Percentiles rank a stretch among this genome's conserved stretches.
phyloP scores from a whole-genome alignment of 1,140 invertebrate species.

The Grapholita molesta region DNA sequence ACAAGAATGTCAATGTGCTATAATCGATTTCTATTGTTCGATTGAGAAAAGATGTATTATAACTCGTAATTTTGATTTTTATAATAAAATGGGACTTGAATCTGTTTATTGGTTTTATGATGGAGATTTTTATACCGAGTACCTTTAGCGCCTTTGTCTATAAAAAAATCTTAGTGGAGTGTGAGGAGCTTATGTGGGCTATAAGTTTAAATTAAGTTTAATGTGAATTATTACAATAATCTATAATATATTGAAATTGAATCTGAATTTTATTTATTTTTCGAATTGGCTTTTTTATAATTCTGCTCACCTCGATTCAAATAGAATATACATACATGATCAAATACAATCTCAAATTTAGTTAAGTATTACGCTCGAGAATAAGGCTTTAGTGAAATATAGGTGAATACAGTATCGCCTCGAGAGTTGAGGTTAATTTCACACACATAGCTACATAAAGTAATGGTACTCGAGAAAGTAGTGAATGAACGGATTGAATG shows the following conservation, averaged over 20 bases:
- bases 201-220: constrained; percentile 77
- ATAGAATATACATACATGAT: neutral
- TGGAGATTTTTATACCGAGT: constrained; percentile 75
- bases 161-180: constrained; percentile 57
- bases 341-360: constrained; percentile 17
- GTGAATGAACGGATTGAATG: no score
- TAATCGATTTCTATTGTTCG: constrained; percentile 77
- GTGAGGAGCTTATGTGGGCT: constrained; percentile 74
- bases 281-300: constrained; percentile 66
- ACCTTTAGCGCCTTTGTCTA: constrained; percentile 72
- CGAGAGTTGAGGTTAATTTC: no score
- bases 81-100: constrained; percentile 78
- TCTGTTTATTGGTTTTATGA: constrained; percentile 78
- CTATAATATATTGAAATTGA: constrained; percentile 78
- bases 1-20: constrained; percentile 73
- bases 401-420: no score
- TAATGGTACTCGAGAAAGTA: no score
- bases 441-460: no score
- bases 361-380: no score
- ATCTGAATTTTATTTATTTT: constrained; percentile 74
- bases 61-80: constrained; percentile 78
- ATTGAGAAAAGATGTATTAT: constrained; percentile 76
- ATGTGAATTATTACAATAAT: constrained; percentile 78
- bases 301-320: constrained; percentile 39
- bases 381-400: no score